phyloP scores from a whole-genome alignment of 2,888 invertebrate genomes.

The Noctuana brunneofusca region DNA sequence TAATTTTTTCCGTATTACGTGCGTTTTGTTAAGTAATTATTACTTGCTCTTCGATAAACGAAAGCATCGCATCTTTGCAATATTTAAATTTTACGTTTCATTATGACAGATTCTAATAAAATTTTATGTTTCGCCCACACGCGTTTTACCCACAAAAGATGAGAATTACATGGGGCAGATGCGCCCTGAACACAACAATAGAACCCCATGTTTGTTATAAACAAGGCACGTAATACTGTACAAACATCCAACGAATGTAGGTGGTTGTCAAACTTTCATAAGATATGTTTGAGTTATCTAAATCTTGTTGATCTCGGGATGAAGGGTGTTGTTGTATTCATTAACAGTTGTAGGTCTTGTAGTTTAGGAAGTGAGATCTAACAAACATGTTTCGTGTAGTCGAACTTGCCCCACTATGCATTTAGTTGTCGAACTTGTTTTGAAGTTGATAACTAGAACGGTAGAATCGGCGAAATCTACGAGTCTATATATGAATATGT shows the following conservation, averaged over 20 bases:
- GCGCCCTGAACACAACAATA: slow-evolving; percentile 10
- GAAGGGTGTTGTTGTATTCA: slow-evolving; percentile 12
- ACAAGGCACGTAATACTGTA: slow-evolving; percentile 7
- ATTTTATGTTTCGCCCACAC: not conserved
- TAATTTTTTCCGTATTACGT: too few species aligned
- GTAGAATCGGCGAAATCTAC: too few species aligned
- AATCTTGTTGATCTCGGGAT: slow-evolving; percentile 23
- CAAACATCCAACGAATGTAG: slow-evolving; percentile 8
- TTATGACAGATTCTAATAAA: slow-evolving; percentile 1
- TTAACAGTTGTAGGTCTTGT: slow-evolving; percentile 16
- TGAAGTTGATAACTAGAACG: not conserved
- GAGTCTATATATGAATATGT: too few species aligned
- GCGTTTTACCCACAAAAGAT: not conserved
- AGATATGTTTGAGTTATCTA: slow-evolving; percentile 26
- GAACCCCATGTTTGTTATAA: slow-evolving; percentile 6
- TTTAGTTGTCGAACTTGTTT: not conserved
- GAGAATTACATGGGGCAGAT: slow-evolving; percentile 4
- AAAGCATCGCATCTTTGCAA: too few species aligned
- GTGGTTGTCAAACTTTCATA: slow-evolving; percentile 14
- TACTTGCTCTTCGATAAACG: too few species aligned
- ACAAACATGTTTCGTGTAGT: not conserved
- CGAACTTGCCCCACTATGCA: too few species aligned
- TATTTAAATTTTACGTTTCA: not conserved
- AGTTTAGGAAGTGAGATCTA: not conserved
- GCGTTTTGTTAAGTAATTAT: too few species aligned